Evolutionary conservation across 2,888 invertebrate genomes (phyloP).

Genomic region (Tribolium freemani): DNA sequence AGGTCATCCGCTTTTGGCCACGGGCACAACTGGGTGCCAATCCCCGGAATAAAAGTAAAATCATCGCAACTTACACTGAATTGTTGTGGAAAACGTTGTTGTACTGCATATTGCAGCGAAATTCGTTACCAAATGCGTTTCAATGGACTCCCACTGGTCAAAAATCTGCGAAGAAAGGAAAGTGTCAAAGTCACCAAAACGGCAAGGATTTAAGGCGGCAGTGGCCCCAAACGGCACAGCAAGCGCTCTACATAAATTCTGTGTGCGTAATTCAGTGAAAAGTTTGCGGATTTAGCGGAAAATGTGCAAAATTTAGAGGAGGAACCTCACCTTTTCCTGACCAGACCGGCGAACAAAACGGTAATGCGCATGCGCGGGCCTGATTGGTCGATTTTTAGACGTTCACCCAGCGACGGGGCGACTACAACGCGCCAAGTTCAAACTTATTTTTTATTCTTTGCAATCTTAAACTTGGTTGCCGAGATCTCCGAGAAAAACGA

Average conservation of each 20-base stretch:
- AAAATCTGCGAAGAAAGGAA: slow-evolving; percentile 54
- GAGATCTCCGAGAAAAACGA: no score
- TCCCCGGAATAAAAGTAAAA: not conserved
- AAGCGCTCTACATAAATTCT: no score
- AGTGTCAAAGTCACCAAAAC: slow-evolving; percentile 10
- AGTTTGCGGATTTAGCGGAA: not conserved
- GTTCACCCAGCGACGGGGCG: not conserved
- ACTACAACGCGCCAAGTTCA: slow-evolving; percentile 9
- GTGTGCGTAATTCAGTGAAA: no score
- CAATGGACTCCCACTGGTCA: slow-evolving; percentile 55
- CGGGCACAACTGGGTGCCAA: not conserved
- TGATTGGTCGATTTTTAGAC: slow-evolving; percentile 14
- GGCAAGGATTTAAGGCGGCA: not conserved
- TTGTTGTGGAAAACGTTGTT: slow-evolving; percentile 68
- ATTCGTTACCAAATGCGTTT: slow-evolving; percentile 52
- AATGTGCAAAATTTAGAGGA: slow-evolving; percentile 38
- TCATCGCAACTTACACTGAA: slow-evolving; percentile 78
- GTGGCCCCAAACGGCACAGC: no score
- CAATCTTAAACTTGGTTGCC: no score
- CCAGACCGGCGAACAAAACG: slow-evolving; percentile 76
- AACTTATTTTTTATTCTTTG: not conserved
- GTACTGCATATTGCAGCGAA: slow-evolving; percentile 67
- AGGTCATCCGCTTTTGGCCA: slow-evolving; percentile 7
- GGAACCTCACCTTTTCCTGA: slow-evolving; percentile 58
- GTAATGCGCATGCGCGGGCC: slow-evolving; percentile 66